phyloP scores from a whole-genome alignment of 2,888 invertebrate species.

The Bombylius major region DNA sequence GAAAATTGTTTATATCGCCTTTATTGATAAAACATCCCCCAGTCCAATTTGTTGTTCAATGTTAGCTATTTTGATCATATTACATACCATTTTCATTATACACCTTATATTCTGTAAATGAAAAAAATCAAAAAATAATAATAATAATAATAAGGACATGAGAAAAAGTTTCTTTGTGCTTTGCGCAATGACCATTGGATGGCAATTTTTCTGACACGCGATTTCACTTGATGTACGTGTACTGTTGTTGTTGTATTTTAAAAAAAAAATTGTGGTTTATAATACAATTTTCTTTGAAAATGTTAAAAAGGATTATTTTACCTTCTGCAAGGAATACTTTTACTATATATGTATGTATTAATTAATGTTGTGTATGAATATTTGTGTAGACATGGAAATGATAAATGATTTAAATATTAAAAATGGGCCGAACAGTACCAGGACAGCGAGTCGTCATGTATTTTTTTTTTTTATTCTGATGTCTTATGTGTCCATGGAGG shows the following conservation, averaged over 20 bases:
- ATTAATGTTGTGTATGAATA: not conserved
- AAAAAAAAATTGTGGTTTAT: no score
- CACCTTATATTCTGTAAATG: no score
- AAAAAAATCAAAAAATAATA: constrained; percentile 1
- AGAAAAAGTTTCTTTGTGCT: no score
- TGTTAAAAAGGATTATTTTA: no score
- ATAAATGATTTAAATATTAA: no score
- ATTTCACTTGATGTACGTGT: no score
- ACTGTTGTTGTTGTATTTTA: no score
- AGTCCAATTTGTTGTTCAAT: not conserved
- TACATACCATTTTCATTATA: not conserved
- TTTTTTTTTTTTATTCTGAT: not conserved
- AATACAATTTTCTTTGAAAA: no score
- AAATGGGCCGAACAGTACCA: not conserved
- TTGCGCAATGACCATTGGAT: constrained; percentile 14
- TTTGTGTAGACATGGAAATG: not conserved
- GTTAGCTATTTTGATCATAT: not conserved
- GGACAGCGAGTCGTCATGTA: not conserved
- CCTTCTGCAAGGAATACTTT: no score
- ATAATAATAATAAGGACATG: no score
- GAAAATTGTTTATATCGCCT: not conserved
- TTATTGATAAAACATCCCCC: constrained; percentile 13
- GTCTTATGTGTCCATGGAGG: not conserved
- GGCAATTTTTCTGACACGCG: not conserved
- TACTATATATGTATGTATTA: no score